A percentile compares a stretch with the other conserved stretches of the same genome.
phyloP scores from a whole-genome alignment of 2,888 invertebrate genomes.

The Chromoteleia sp. region DNA sequence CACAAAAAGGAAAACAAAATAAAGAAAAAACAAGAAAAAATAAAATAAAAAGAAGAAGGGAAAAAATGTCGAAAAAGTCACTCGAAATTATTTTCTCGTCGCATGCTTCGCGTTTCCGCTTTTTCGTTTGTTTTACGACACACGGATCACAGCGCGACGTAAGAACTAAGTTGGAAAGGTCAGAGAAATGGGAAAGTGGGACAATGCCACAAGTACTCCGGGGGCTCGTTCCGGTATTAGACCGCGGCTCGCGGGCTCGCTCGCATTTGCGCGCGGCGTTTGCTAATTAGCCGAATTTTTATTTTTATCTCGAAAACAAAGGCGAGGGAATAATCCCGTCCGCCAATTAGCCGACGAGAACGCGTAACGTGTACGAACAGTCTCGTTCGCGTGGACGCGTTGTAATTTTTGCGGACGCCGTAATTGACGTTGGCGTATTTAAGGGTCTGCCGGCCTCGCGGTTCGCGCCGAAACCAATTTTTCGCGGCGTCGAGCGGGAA shows the following conservation, averaged over 20 bases:
- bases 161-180: conserved; percentile 56
- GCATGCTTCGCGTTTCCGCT: conserved; percentile 25
- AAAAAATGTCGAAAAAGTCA: conserved; percentile 28
- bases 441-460: conserved; percentile 12
- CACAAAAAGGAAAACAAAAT: too few species aligned
- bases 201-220: conserved; percentile 53
- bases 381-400: conserved; percentile 33
- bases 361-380: conserved; percentile 28
- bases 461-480: conserved; percentile 38
- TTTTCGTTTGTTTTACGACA: conserved; percentile 49
- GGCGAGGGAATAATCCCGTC: conserved; percentile 40
- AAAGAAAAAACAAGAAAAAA: too few species aligned
- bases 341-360: conserved; percentile 55
- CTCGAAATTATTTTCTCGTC: conserved; percentile 15
- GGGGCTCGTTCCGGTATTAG: conserved; percentile 44
- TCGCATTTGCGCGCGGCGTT: conserved; percentile 37
- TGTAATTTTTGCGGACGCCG: conserved; percentile 45
- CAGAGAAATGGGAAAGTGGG: conserved; percentile 61
- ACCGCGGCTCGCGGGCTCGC: conserved; percentile 14
- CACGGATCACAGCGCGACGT: conserved; percentile 42
- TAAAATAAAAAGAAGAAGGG: too few species aligned
- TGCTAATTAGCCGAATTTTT: conserved; percentile 59
- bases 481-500: conserved; percentile 16
- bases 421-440: conserved; percentile 61
- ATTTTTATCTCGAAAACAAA: conserved; percentile 50